These are phyloP conservation scores for Picathartes gymnocephalus DNA, from an alignment of 2,113 vertebrate species.

Conservation along the genomic window DNA sequence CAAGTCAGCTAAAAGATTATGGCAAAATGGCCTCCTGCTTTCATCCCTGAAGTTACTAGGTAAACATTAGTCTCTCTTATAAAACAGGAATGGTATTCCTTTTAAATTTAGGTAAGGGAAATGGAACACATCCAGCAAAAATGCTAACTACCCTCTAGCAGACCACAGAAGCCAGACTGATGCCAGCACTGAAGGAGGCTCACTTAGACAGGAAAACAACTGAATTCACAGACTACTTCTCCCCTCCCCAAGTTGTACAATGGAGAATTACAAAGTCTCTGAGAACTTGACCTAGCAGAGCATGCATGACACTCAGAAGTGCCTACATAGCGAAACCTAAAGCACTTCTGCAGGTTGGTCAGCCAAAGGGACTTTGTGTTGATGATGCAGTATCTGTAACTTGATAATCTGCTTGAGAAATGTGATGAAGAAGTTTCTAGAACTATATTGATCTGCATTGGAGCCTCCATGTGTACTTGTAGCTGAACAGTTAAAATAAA, in stretches of 20 bases:
- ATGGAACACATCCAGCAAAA: background rate
- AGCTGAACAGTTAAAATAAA: slow-evolving; percentile 10
- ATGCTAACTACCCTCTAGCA: background rate
- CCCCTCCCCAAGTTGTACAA: background rate
- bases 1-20: background rate
- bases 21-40: background rate
- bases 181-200: background rate
- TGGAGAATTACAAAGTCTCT: background rate
- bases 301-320: background rate
- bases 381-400: background rate
- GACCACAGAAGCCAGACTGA: background rate
- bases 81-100: background rate
- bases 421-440: background rate
- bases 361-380: background rate
- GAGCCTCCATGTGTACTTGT: background rate
- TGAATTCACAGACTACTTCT: background rate
- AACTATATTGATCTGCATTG: background rate
- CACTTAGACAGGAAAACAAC: background rate
- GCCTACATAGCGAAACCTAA: background rate
- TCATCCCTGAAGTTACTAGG: background rate
- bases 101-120: background rate
- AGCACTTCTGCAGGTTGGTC: background rate
- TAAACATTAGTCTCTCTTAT: background rate
- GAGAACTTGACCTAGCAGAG: background rate
- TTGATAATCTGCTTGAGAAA: background rate